Base-by-base conservation (phyloP, 2,797 vertebrate genomes). In the Pseudochromis fuscus region DNA sequence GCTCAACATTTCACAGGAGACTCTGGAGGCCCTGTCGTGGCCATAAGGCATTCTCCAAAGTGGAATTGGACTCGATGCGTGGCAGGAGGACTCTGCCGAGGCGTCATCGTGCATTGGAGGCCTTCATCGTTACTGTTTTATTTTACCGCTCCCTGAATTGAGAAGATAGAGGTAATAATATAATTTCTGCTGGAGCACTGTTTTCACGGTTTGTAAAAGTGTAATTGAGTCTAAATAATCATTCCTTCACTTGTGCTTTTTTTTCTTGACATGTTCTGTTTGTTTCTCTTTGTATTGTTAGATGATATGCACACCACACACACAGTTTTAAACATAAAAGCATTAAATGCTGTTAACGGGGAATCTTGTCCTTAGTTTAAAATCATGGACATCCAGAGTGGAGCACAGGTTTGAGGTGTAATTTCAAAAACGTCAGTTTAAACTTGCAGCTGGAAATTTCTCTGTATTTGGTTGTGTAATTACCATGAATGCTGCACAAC, bases 201-300 rank as follows among this genome's bases (percentile, higher is more conserved):
- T 49, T 64, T 19, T 68, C 13, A 45, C 70, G 42, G 38, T 85
- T 79, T 77, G 40, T 72, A 12, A 38, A 75, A 67, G 37, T 72
- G 57, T 75, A 77, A 49, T 57, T 61, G 18, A 31, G 31, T 82
- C 58, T 80, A 55, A 80, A 82, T 68, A 81, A 82, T 81, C 86
- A 90, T 91, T 92, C 86, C 86, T 87, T 81, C 42, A 75, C 44
- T 3, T 46, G 24, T 55, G 38, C 23, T 76, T 70, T 60, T 55
- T 27, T 72, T 68, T 61, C 53, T 31, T 28, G 11, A 21, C 42
- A 42, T n/a, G 7, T 1, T 42, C 19, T 42, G 7, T 58, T 46
- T 48, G 11, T 60, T 21, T 28, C 1, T 37, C 7, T 45, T 50
- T 69, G 13, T 61, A 24, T 77, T 30, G 51, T 27, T 55, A 45